Evolutionary conservation across 2,797 vertebrate genomes (phyloP).

Genomic region (Pseudochaenichthys georgianus): DNA sequence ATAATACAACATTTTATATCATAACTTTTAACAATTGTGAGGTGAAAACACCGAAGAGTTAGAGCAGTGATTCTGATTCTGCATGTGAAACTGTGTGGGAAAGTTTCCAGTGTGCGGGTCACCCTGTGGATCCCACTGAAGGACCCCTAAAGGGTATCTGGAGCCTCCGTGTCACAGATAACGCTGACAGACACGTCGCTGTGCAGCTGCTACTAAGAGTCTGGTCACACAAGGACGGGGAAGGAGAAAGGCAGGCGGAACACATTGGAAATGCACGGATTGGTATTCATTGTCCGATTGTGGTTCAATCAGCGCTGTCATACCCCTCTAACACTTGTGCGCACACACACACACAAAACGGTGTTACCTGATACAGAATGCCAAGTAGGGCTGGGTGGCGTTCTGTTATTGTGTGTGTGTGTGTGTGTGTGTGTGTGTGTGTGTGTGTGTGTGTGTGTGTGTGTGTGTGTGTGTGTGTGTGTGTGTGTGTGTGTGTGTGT

Average conservation of each 20-base stretch:
- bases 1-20: neutral
- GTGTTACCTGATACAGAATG: constrained; percentile 47
- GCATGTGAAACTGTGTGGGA: neutral
- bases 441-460: neutral
- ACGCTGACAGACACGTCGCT: constrained; percentile 31
- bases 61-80: neutral
- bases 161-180: constrained; percentile 39
- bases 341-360: constrained; percentile 24
- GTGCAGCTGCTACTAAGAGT: constrained; percentile 48
- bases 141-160: constrained; percentile 43
- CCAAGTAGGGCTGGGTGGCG: constrained; percentile 38
- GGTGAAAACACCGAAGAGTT: neutral
- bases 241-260: constrained; percentile 37
- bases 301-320: constrained; percentile 59
- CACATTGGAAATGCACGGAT: constrained; percentile 43
- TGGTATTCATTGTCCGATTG: constrained; percentile 61
- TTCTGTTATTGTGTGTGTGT: constrained; percentile 22
- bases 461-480: no score
- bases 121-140: constrained; percentile 28
- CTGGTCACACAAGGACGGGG: constrained; percentile 40
- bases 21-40: neutral
- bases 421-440: constrained; percentile 9
- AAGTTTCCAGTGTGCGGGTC: constrained; percentile 12
- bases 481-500: no score
- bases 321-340: constrained; percentile 33